These are phyloP conservation scores for Setophaga petechia DNA, from an alignment of 2,113 vertebrate genomes.

Conservation along the genomic window DNA sequence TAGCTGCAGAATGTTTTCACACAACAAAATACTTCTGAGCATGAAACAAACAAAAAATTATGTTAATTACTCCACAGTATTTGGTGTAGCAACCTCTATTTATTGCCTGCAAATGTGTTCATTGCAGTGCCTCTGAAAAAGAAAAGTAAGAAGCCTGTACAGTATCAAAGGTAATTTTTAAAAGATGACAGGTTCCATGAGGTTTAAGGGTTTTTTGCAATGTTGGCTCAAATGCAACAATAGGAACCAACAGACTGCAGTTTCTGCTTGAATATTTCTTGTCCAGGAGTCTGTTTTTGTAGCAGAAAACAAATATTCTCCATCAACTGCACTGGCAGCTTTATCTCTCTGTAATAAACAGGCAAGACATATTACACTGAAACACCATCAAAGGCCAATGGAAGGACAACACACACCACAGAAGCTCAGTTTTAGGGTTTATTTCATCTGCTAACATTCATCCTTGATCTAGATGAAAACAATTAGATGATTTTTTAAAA, in stretches of 20 bases:
- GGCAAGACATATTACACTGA: not conserved
- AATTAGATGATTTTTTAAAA: constrained; percentile 59
- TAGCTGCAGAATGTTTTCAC: not conserved
- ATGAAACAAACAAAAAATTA: not conserved
- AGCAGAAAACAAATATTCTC: not conserved
- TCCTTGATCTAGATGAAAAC: constrained; percentile 74
- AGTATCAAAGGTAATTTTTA: not conserved
- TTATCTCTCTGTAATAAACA: not conserved
- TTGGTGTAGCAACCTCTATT: not conserved
- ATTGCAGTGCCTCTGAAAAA: not conserved
- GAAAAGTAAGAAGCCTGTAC: not conserved
- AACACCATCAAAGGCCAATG: not conserved
- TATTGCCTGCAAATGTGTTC: not conserved
- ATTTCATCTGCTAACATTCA: constrained; percentile 79
- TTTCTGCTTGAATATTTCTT: not conserved
- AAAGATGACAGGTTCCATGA: not conserved
- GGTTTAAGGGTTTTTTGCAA: not conserved
- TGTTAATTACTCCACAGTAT: not conserved
- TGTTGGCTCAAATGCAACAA: not conserved
- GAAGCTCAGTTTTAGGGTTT: constrained; percentile 65
- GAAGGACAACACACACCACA: constrained; percentile 33
- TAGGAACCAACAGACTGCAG: not conserved
- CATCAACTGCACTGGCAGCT: not conserved
- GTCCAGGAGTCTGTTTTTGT: not conserved
- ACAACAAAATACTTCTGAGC: not conserved